These are phyloP conservation scores for Cheilosia vulpina DNA, from an alignment of 2,888 invertebrate genomes.

Conservation along the genomic window DNA sequence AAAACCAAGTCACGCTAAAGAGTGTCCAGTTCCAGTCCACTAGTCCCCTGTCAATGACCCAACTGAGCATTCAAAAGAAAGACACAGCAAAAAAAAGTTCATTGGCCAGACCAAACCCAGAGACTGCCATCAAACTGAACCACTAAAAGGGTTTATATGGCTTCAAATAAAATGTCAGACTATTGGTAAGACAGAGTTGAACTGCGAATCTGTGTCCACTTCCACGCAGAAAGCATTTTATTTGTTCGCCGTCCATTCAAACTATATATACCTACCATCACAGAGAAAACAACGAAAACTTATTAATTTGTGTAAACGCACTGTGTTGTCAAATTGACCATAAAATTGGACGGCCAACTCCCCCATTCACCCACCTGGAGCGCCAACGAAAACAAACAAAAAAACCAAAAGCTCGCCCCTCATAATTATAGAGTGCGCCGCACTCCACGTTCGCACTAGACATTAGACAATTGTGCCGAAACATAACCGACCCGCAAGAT, in stretches of 20 bases:
- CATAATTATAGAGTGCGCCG: neutral
- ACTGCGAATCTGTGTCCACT: conserved; percentile 14
- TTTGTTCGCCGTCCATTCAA: conserved; percentile 28
- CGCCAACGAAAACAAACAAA: neutral
- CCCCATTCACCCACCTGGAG: conserved; percentile 4
- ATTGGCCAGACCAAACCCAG: conserved; percentile 43
- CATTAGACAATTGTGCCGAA: conserved; percentile 31
- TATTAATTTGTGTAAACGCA: conserved; percentile 65
- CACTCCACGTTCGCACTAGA: conserved; percentile 28
- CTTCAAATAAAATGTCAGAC: conserved; percentile 30
- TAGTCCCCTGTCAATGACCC: conserved; percentile 22
- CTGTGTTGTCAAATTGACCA: conserved; percentile 62
- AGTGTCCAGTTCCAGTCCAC: conserved; percentile 11
- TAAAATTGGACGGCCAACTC: conserved; percentile 39
- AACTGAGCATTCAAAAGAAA: conserved; percentile 11
- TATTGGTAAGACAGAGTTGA: neutral
- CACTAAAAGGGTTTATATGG: conserved; percentile 21
- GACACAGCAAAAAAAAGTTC: conserved; percentile 1
- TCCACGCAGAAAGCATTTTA: conserved; percentile 14
- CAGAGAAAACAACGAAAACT: conserved; percentile 17
- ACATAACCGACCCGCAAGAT: conserved; percentile 29
- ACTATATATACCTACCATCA: neutral
- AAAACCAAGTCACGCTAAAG: conserved; percentile 11
- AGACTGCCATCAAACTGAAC: conserved; percentile 39
- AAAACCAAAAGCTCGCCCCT: conserved; percentile 16